Percentiles rank a stretch among this genome's conserved stretches.
These are phyloP conservation scores for Spea bombifrons DNA, from an alignment of 2,113 vertebrate species.

Conservation along the genomic window DNA sequence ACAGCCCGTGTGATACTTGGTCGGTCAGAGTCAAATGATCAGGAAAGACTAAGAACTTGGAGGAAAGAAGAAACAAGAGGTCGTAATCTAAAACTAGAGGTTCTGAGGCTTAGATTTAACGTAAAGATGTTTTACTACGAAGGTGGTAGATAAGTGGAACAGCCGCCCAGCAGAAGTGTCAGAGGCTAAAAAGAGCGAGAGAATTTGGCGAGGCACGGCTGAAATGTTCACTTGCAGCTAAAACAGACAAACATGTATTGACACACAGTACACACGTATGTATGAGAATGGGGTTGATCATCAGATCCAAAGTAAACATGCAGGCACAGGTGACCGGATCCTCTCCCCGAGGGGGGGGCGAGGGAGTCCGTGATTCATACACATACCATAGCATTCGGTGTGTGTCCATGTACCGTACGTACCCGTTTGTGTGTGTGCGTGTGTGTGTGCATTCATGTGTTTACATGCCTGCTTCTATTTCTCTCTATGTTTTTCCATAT, in stretches of 20 bases:
- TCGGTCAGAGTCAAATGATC: no score
- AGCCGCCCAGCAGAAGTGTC: no score
- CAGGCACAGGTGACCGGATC: constrained; percentile 11
- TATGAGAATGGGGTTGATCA: background rate
- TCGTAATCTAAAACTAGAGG: no score
- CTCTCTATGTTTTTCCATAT: no score
- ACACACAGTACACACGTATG: background rate
- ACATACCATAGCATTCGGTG: constrained; percentile 1
- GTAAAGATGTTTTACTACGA: no score
- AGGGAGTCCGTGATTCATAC: constrained; percentile 25
- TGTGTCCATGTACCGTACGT: background rate
- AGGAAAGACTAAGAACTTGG: no score
- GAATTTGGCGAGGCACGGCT: no score
- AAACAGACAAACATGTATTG: background rate
- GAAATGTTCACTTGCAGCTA: background rate
- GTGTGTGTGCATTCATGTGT: constrained; percentile 17
- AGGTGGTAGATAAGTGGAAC: no score
- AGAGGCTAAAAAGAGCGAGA: no score
- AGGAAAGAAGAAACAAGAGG: no score
- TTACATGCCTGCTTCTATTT: background rate
- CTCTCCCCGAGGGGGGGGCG: background rate
- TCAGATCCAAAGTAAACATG: background rate
- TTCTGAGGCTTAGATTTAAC: no score
- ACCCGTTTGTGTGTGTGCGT: constrained; percentile 2
- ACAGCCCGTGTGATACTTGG: no score